Base-by-base conservation (phyloP, 1,140 invertebrate species). In the Choristoneura fumiferana region DNA sequence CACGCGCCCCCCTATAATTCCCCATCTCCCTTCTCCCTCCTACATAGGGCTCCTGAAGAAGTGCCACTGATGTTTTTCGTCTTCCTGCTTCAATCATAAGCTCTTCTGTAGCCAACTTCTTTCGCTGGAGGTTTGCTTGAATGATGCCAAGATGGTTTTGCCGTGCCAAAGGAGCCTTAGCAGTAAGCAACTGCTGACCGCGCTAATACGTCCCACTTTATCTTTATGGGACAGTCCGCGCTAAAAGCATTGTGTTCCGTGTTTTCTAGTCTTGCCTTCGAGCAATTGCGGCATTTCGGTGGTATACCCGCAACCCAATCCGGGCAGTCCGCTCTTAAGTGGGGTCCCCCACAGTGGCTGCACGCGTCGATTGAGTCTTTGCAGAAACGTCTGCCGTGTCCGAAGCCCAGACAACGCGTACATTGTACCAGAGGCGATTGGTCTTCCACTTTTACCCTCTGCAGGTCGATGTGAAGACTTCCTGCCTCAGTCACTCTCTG, bases 341-440 rank as follows among this genome's bases (percentile, higher is more conserved):
- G 63, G 0, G 55, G 40, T 4, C 54, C 59, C 0, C 58, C 59
- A 17, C 58, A 65, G 53, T 65, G 59, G 17, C 55, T 45, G 15
- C 63, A 65, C 2, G 22, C 3, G 10, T 57, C 55, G 8, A 10
- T 15, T 12, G 49, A 0, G 10, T 61, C 58, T 33, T 37, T 53
- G 38, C 58, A 65, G 10, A 43, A 58, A 9, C 13, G 22, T 29
- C 33, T 60, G 1, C 58, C 13, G 17, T 63, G 58, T 1, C 60
- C 59, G 38, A 45, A 67, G 0, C 49, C 61, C 3, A 63, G 35
- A 15, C 65, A 67, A n/a, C 37, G 36, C 0, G 61, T 38, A 34
- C 67, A 69, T 37, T 69, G 67, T 8, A 69, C 39, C 15, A 65
- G 14, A 0, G 63, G 60, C 0, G 60, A 45, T 29, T 69, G 60